These are phyloP conservation scores for Pangasius larnaudii DNA, from an alignment of 2,797 vertebrate species.

Conservation along the genomic window DNA sequence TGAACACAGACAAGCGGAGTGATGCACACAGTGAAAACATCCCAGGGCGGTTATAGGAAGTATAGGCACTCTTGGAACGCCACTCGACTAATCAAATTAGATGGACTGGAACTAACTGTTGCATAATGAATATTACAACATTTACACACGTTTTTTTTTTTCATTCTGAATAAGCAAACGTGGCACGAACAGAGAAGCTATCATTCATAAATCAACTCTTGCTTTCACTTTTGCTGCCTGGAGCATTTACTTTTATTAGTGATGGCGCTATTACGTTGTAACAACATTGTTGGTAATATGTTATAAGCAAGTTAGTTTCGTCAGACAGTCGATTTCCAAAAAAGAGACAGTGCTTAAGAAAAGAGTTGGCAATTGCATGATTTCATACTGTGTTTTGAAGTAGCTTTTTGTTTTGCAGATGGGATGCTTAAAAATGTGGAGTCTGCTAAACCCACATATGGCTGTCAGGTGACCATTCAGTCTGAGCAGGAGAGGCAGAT, in stretches of 20 bases:
- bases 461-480: slow-evolving; percentile 95
- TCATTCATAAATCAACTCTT: background rate
- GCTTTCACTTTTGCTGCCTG: background rate
- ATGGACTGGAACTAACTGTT: background rate
- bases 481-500: slow-evolving; percentile 94
- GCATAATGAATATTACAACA: background rate
- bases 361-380: background rate
- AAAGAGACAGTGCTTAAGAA: background rate
- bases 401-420: slow-evolving; percentile 70
- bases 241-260: background rate
- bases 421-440: slow-evolving; percentile 79
- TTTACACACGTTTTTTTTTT: background rate
- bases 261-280: background rate
- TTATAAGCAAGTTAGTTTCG: background rate
- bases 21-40: background rate
- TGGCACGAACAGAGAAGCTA: background rate
- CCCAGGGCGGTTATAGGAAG: background rate
- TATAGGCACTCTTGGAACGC: background rate
- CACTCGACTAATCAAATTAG: background rate
- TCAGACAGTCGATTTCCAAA: no score
- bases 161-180: background rate
- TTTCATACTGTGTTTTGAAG: background rate
- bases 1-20: background rate
- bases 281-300: background rate
- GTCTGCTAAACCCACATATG: slow-evolving; percentile 81